Conservation (phyloP, 2,113 vertebrate genomes). For the Micronycteris hirsuta region DNA sequence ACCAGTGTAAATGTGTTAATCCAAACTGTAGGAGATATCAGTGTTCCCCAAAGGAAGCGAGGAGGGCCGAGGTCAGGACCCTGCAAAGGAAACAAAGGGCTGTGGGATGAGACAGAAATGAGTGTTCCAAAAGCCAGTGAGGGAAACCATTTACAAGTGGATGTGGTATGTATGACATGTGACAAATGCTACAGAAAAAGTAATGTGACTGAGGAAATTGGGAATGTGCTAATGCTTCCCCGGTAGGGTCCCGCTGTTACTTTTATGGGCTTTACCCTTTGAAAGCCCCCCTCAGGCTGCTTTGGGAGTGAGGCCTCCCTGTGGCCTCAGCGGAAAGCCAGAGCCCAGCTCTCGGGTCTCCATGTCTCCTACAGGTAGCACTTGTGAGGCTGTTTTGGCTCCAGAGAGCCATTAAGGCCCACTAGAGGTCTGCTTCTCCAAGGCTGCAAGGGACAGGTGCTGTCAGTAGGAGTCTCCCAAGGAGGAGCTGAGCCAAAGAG, state of each 20-base stretch:
- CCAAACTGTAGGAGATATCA: not conserved
- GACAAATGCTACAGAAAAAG: not conserved
- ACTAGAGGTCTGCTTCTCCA: not conserved
- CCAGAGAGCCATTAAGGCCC: not conserved
- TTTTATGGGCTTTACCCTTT: not conserved
- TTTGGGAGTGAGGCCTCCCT: not conserved
- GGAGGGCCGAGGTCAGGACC: not conserved
- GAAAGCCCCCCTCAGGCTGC: not conserved
- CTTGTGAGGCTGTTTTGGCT: not conserved
- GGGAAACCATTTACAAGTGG: not conserved
- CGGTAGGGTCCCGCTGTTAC: not conserved
- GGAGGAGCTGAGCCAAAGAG: not conserved
- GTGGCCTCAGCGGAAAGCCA: not conserved
- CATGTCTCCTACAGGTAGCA: not conserved
- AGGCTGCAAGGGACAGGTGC: not conserved
- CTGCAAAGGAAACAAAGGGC: not conserved
- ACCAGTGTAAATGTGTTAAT: not conserved
- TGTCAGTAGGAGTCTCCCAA: not conserved
- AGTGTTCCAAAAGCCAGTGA: not conserved
- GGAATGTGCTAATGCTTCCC: not conserved
- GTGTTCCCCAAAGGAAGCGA: not conserved
- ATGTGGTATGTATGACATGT: not conserved
- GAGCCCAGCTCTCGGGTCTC: not conserved
- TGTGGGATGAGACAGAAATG: not conserved
- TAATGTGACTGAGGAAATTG: not conserved